Evolutionary conservation across 2,888 invertebrate species (phyloP).

Genomic region (Peribatodes rhomboidaria): DNA sequence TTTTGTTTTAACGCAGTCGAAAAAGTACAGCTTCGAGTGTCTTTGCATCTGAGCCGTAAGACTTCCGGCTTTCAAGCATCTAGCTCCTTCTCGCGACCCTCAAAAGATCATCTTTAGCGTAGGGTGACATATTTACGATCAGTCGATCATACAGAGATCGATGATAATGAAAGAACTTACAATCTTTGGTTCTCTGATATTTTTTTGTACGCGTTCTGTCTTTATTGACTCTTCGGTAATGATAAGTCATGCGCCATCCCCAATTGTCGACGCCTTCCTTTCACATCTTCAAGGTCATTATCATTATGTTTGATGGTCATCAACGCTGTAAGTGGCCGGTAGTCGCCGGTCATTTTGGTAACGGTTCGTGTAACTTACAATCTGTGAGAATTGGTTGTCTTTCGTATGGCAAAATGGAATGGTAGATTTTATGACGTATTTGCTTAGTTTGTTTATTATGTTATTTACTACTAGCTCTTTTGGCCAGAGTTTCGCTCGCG

Average conservation of each 20-base stretch:
- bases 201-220: not conserved
- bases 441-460: not conserved
- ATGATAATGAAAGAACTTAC: too few relatives aligned
- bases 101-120: too few relatives aligned
- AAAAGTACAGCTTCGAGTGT: too few relatives aligned
- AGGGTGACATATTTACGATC: too few relatives aligned
- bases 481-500: too few relatives aligned
- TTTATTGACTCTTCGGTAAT: not conserved
- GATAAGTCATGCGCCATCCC: not conserved
- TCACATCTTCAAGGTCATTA: slow-evolving; percentile 25
- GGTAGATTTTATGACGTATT: not conserved
- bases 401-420: not conserved
- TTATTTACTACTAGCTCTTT: too few relatives aligned
- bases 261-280: slow-evolving; percentile 5
- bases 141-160: too few relatives aligned
- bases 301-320: slow-evolving; percentile 18
- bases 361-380: slow-evolving; percentile 10
- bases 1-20: too few relatives aligned
- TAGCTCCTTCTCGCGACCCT: too few relatives aligned
- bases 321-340: slow-evolving; percentile 23
- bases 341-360: slow-evolving; percentile 13
- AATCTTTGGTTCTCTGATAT: too few relatives aligned
- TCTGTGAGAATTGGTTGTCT: not conserved
- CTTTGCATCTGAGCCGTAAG: too few relatives aligned
- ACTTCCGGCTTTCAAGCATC: too few relatives aligned